Evolutionary conservation across 2,888 invertebrate species (phyloP).

Genomic region (Plusia festucae): DNA sequence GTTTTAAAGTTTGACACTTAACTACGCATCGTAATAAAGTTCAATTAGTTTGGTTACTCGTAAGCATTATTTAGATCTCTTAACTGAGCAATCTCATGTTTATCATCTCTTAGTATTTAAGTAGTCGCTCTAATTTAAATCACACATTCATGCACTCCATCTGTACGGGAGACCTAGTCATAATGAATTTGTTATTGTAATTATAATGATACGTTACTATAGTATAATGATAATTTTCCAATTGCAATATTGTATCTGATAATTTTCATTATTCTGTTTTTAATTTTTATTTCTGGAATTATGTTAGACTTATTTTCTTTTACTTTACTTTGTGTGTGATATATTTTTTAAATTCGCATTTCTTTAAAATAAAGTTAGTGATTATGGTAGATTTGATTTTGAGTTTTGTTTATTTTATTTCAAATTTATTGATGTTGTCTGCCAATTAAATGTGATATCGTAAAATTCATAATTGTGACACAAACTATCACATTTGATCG

Average conservation of each 20-base stretch:
- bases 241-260: slow-evolving; percentile 66
- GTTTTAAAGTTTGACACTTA: slow-evolving; percentile 70
- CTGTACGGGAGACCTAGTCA: slow-evolving; percentile 78
- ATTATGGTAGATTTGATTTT: slow-evolving; percentile 56
- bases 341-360: slow-evolving; percentile 41
- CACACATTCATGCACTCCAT: slow-evolving; percentile 68
- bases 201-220: slow-evolving; percentile 53
- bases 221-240: slow-evolving; percentile 60
- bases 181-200: slow-evolving; percentile 65
- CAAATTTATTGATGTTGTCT: slow-evolving; percentile 17
- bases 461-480: background rate
- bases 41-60: slow-evolving; percentile 59
- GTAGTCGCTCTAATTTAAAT: slow-evolving; percentile 67
- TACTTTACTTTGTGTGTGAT: slow-evolving; percentile 54
- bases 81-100: slow-evolving; percentile 74
- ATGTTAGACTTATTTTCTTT: slow-evolving; percentile 48
- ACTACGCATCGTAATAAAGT: slow-evolving; percentile 55
- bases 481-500: background rate
- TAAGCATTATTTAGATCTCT: slow-evolving; percentile 80
- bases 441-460: background rate
- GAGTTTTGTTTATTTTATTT: slow-evolving; percentile 50
- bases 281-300: slow-evolving; percentile 59
- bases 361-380: slow-evolving; percentile 60
- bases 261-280: slow-evolving; percentile 59
- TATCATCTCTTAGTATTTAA: slow-evolving; percentile 64